Percentiles rank a stretch among this genome's conserved stretches.
These are phyloP conservation scores for Acanthaster planci DNA, from an alignment of 35 echinoderm and acorn worm species.

Conservation along the genomic window DNA sequence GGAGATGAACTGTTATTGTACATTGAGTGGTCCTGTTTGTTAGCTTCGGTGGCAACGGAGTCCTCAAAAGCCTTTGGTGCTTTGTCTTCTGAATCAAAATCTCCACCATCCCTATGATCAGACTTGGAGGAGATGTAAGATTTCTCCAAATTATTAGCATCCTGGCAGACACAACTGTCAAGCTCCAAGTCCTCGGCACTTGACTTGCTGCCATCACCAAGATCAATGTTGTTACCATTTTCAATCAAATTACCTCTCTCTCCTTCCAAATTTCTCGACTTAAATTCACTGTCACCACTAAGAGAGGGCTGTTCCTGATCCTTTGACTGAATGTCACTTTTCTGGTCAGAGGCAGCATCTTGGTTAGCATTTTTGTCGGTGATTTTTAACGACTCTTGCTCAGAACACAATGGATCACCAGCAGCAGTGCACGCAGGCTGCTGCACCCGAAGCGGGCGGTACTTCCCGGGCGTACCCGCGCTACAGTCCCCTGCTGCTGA, in stretches of 20 bases:
- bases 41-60: not conserved
- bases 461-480: conserved; percentile 14
- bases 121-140: not conserved
- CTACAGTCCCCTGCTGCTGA: conserved; percentile 19
- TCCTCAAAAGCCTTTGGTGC: not conserved
- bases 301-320: too few species aligned
- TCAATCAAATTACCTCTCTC: too few species aligned
- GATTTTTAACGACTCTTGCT: not conserved
- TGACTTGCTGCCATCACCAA: too few species aligned
- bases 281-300: too few species aligned
- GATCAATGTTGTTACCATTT: too few species aligned
- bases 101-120: not conserved
- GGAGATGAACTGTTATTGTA: not conserved
- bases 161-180: too few species aligned
- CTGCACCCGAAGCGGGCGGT: conserved; percentile 4
- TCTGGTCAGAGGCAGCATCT: too few species aligned
- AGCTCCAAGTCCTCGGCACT: too few species aligned
- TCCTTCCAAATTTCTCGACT: too few species aligned
- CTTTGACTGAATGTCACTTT: too few species aligned
- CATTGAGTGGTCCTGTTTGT: not conserved
- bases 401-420: not conserved
- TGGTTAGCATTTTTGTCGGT: not conserved
- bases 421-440: not conserved
- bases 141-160: too few species aligned
- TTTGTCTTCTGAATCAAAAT: not conserved